These are phyloP conservation scores for Pelobates fuscus DNA, from an alignment of 2,113 vertebrate genomes.

Conservation along the genomic window DNA sequence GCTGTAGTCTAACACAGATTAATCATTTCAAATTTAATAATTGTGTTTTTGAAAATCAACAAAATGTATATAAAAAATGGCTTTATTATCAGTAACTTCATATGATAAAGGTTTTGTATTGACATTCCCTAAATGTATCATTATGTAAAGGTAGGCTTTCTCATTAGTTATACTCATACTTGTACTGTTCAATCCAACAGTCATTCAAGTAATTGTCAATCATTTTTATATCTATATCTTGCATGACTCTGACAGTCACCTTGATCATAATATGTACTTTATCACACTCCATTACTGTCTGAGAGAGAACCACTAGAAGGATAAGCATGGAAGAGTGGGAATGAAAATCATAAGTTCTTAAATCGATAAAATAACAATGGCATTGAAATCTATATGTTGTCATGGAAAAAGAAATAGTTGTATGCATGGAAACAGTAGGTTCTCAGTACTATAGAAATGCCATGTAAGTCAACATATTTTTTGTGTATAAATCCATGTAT, in stretches of 20 bases:
- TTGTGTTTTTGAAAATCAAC: too few species aligned
- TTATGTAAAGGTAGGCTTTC: conserved; percentile 6
- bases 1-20: too few species aligned
- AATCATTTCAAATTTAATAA: too few species aligned
- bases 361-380: background rate
- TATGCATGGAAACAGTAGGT: conserved; percentile 1
- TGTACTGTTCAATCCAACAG: conserved; percentile 28
- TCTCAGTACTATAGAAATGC: too few species aligned
- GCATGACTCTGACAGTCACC: conserved; percentile 25
- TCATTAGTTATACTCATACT: conserved; percentile 22
- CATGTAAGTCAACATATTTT: too few species aligned
- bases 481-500: too few species aligned
- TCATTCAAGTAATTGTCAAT: conserved; percentile 21
- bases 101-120: too few species aligned
- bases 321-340: background rate
- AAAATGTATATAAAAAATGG: too few species aligned
- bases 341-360: background rate
- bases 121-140: too few species aligned
- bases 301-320: background rate
- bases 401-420: background rate
- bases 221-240: conserved; percentile 33
- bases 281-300: conserved; percentile 3
- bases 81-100: too few species aligned
- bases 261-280: conserved; percentile 28
- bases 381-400: background rate